Percentiles rank a stretch among this genome's conserved stretches.
phyloP scores from a whole-genome alignment of 2,113 vertebrate species.

The Mesocricetus auratus region DNA sequence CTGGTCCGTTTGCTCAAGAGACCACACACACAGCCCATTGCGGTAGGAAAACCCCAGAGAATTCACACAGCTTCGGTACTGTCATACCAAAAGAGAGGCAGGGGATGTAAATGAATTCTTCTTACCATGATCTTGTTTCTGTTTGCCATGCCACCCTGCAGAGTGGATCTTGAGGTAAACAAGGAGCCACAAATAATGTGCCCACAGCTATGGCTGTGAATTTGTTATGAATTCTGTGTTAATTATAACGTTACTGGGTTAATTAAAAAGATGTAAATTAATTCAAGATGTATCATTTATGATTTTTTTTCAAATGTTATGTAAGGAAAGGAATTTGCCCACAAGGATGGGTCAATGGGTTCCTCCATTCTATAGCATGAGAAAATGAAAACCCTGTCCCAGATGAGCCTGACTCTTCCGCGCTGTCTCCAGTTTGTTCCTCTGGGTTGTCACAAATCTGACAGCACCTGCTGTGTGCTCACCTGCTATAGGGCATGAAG shows the following conservation, averaged over 20 bases:
- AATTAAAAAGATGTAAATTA: slow-evolving; percentile 64
- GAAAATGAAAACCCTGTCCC: background rate
- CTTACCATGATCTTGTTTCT: background rate
- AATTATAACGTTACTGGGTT: slow-evolving; percentile 37
- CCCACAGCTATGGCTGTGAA: background rate
- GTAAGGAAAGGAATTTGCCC: slow-evolving; percentile 17
- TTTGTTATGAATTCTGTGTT: slow-evolving; percentile 47
- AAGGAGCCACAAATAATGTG: background rate
- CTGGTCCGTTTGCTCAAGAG: background rate
- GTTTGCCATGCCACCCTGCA: background rate
- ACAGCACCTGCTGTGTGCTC: background rate
- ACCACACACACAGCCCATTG: too few species aligned
- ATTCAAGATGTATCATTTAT: slow-evolving; percentile 47
- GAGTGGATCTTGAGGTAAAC: background rate
- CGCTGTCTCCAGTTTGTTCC: background rate
- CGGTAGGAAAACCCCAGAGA: too few species aligned
- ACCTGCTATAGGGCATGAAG: background rate
- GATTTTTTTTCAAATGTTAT: slow-evolving; percentile 36
- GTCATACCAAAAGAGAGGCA: background rate
- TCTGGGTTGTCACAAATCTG: slow-evolving; percentile 11
- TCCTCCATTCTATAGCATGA: background rate
- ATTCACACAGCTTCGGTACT: background rate
- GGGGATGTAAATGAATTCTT: background rate
- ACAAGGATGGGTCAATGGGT: background rate
- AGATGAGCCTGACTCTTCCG: background rate